A percentile compares a stretch with the other conserved stretches of the same genome.
phyloP scores from a whole-genome alignment of 1,140 invertebrate genomes.

The Heliconius eleuchia region DNA sequence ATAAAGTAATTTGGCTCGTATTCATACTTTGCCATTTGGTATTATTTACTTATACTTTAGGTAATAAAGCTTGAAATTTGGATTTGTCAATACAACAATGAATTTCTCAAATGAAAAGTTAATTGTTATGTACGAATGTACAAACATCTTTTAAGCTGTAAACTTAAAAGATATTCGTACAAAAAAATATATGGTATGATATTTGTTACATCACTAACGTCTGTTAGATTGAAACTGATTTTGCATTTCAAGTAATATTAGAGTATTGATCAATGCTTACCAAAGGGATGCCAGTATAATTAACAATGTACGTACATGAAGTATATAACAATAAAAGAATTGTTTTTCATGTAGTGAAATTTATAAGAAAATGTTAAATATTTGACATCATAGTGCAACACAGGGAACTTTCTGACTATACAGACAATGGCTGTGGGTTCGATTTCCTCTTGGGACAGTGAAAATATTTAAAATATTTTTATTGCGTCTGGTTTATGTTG shows the following conservation, averaged over 20 bases:
- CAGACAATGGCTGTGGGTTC: background rate
- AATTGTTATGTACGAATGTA: too few relatives aligned
- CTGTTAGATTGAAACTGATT: background rate
- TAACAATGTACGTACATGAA: background rate
- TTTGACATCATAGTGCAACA: too few relatives aligned
- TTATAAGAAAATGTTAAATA: background rate
- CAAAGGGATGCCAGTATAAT: background rate
- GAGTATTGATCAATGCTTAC: background rate
- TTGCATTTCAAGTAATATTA: conserved; percentile 8
- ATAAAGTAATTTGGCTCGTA: too few relatives aligned
- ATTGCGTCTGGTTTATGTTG: background rate
- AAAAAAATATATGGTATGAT: too few relatives aligned
- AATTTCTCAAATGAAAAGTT: too few relatives aligned
- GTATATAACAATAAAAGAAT: background rate
- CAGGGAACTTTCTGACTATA: background rate
- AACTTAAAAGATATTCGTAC: too few relatives aligned
- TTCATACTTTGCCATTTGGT: too few relatives aligned
- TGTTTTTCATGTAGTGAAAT: background rate
- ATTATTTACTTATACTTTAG: too few relatives aligned
- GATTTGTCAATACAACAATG: too few relatives aligned
- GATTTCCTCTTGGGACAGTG: background rate
- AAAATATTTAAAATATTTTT: background rate
- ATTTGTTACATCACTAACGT: background rate
- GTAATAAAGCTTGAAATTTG: too few relatives aligned
- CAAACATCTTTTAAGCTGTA: too few relatives aligned